phyloP scores from a whole-genome alignment of 2,888 invertebrate species.

The Polyploca ridens region DNA sequence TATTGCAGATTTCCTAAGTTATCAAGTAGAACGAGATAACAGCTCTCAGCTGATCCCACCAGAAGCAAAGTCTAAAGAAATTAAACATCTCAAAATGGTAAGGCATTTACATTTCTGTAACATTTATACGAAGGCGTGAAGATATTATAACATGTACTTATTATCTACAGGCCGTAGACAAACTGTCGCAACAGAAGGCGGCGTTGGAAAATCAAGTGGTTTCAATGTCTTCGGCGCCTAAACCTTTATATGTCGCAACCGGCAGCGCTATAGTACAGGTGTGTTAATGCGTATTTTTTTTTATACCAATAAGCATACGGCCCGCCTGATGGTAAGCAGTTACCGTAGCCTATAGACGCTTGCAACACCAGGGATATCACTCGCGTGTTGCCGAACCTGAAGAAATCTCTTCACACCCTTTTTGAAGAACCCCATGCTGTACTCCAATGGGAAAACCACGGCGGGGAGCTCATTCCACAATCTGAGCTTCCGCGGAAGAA shows the following conservation, averaged over 20 bases:
- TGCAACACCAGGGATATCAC: too few relatives aligned
- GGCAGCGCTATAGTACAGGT: conserved; percentile 80
- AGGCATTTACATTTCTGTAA: neutral
- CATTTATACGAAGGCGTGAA: neutral
- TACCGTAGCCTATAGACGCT: too few relatives aligned
- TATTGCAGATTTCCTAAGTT: conserved; percentile 57
- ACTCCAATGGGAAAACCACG: too few relatives aligned
- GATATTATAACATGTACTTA: neutral
- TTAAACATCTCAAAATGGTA: conserved; percentile 60
- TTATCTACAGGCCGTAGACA: conserved; percentile 50
- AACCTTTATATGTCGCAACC: conserved; percentile 63
- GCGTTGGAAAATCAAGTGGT: conserved; percentile 56
- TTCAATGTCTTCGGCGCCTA: conserved; percentile 27
- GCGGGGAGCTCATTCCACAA: too few relatives aligned
- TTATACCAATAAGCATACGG: too few relatives aligned
- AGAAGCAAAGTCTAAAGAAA: conserved; percentile 46
- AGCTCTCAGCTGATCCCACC: conserved; percentile 27
- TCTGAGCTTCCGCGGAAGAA: too few relatives aligned
- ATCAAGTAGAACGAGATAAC: conserved; percentile 60
- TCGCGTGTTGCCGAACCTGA: too few relatives aligned
- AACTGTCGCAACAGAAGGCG: conserved; percentile 56
- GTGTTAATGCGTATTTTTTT: neutral
- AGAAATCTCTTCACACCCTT: too few relatives aligned
- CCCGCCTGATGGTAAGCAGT: too few relatives aligned
- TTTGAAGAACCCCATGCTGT: too few relatives aligned